Percentiles rank a stretch among this genome's conserved stretches.
Conservation (phyloP, 2,113 vertebrate genomes). For the Chiloscyllium plagiosum region DNA sequence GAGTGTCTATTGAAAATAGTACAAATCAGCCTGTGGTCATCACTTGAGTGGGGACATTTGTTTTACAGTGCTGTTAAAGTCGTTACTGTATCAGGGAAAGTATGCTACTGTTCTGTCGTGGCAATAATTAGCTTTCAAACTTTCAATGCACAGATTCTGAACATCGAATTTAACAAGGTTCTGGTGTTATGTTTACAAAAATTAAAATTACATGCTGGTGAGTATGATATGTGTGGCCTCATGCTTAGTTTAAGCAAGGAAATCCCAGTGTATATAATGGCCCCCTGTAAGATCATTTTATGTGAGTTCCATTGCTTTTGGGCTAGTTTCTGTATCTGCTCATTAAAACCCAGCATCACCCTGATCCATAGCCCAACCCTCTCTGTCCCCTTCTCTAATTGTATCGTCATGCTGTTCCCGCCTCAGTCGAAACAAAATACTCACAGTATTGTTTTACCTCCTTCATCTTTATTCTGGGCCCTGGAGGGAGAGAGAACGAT, state of each 20-base stretch:
- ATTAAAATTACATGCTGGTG: background rate
- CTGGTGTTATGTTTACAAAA: background rate
- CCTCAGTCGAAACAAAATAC: too few species aligned
- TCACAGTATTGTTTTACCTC: too few species aligned
- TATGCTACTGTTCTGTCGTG: background rate
- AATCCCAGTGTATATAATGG: background rate
- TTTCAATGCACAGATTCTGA: background rate
- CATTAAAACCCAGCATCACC: background rate
- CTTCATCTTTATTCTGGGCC: too few species aligned
- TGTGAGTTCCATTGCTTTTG: background rate
- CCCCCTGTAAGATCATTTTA: background rate
- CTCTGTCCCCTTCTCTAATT: background rate
- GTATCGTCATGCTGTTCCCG: too few species aligned
- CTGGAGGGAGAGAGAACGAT: too few species aligned
- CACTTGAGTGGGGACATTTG: background rate
- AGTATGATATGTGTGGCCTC: background rate
- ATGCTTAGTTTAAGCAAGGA: background rate
- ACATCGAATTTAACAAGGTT: background rate
- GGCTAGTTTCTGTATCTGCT: background rate
- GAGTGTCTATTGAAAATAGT: background rate
- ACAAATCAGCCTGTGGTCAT: background rate
- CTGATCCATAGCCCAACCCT: background rate
- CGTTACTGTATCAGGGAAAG: background rate
- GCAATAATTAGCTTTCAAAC: background rate
- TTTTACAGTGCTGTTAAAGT: background rate